phyloP scores from a whole-genome alignment of 2,888 invertebrate species.

The Onchidella celtica region DNA sequence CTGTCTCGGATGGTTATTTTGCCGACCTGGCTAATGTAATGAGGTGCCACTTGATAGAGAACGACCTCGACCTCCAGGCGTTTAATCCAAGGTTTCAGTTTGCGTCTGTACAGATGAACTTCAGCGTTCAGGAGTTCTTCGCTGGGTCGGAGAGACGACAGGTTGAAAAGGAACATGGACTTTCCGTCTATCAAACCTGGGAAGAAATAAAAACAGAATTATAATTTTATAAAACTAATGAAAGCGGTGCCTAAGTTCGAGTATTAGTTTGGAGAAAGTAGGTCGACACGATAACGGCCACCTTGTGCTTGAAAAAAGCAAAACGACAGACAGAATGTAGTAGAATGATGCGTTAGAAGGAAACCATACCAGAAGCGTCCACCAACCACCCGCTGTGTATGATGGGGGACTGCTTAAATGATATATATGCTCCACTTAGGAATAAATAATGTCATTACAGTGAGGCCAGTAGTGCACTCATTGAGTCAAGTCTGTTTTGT shows the following conservation, averaged over 20 bases:
- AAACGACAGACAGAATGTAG: too few relatives aligned
- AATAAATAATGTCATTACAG: too few relatives aligned
- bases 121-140: conserved; percentile 79
- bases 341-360: too few relatives aligned
- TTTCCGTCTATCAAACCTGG: conserved; percentile 77
- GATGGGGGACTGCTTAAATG: too few relatives aligned
- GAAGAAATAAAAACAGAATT: conserved; percentile 35
- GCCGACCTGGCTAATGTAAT: conserved; percentile 62
- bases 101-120: conserved; percentile 77
- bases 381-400: too few relatives aligned
- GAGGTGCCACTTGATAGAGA: conserved; percentile 70
- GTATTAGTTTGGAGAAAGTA: too few relatives aligned
- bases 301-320: too few relatives aligned
- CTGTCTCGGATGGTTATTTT: conserved; percentile 63
- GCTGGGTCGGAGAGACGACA: conserved; percentile 74
- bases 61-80: conserved; percentile 61
- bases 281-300: too few relatives aligned
- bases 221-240: not conserved
- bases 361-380: too few relatives aligned
- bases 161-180: conserved; percentile 79
- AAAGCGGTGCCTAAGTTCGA: not conserved
- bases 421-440: too few relatives aligned
- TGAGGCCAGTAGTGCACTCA: too few relatives aligned
- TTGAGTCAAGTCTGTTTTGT: too few relatives aligned
- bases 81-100: conserved; percentile 51